Base-by-base conservation (phyloP, 2,113 vertebrate genomes). In the Ornithorhynchus anatinus region DNA sequence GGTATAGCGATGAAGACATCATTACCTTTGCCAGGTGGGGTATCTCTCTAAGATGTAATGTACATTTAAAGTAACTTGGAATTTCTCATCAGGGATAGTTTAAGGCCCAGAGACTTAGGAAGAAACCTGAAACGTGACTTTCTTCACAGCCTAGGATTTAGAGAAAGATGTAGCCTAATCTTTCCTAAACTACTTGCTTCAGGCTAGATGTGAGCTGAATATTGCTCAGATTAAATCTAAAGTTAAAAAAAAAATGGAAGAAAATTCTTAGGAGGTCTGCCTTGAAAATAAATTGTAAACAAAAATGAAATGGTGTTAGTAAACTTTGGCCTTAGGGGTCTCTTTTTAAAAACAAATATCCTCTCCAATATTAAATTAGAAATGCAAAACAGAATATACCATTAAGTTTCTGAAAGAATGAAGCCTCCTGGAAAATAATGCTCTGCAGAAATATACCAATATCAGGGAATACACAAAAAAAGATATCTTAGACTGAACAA, bases 211-310 rank as follows among this genome's bases (percentile, higher is more conserved):
- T 75, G 44, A 75, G 29, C 27, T 43, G 67, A 60, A 48, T 77
- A 72, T 69, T 79, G 77, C 75, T 72, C 57, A 80, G 67, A 77
- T 77, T 72, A 84, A 87, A 85, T 85, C 78, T 77, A 79, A 76
- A 84, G 57, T 48, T 23, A 23, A 23, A 15, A 81, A 84, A 85
- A 85, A 81, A 77, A 84, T 63, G 79, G 72, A 75, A 72, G 84
- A 77, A 84, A 87, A 87, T 85, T 73, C 67, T 75, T 29, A 44
- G 25, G 48, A 81, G 53, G 64, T 84, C 64, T 72, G 67, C 57
- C 75, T 68, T 70, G 72, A 67, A 84, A 79, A 85, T 81, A 72
- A 12, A 72, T 51, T 37, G 19, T 48, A 64, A 69, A 84, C 59
- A 22, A 62, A 60, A 75, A 60, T 35, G 59, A 54, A 44, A 53